These are phyloP conservation scores for Dryoscopus gambensis DNA, from an alignment of 2,113 vertebrate species.

Conservation along the genomic window DNA sequence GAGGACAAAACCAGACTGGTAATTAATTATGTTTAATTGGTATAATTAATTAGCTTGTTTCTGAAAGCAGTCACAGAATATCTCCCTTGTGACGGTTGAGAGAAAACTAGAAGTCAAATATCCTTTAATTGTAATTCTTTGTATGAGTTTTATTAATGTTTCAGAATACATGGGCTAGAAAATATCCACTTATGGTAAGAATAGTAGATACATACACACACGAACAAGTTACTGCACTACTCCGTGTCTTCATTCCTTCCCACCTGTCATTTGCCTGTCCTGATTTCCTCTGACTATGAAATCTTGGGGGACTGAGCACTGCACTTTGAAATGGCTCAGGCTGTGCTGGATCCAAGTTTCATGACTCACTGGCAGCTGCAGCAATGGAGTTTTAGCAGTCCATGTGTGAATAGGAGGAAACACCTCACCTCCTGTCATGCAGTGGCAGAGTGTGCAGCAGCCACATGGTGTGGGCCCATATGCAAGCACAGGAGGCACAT, in stretches of 20 bases:
- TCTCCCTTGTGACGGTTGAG: not conserved
- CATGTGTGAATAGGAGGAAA: not conserved
- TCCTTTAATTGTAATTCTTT: not conserved
- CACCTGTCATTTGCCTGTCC: not conserved
- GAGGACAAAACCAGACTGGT: not conserved
- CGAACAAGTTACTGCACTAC: not conserved
- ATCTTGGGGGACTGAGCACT: not conserved
- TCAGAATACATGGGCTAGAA: not conserved
- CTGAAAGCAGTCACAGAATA: not conserved
- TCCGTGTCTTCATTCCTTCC: not conserved
- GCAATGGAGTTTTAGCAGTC: not conserved
- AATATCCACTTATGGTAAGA: not conserved
- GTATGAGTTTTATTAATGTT: not conserved
- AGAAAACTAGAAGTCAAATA: not conserved
- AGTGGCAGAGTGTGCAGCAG: not conserved
- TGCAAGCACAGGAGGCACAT: not conserved
- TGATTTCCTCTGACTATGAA: not conserved
- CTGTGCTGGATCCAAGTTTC: not conserved
- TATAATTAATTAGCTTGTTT: not conserved
- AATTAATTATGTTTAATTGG: not conserved
- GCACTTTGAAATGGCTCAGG: not conserved
- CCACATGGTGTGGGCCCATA: accelerated
- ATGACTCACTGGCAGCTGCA: not conserved
- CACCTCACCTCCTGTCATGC: not conserved
- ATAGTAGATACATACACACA: not conserved